Percentiles rank a stretch among this genome's conserved stretches.
phyloP scores from a whole-genome alignment of 23 tunicate species.

The Phallusia fumigata region DNA sequence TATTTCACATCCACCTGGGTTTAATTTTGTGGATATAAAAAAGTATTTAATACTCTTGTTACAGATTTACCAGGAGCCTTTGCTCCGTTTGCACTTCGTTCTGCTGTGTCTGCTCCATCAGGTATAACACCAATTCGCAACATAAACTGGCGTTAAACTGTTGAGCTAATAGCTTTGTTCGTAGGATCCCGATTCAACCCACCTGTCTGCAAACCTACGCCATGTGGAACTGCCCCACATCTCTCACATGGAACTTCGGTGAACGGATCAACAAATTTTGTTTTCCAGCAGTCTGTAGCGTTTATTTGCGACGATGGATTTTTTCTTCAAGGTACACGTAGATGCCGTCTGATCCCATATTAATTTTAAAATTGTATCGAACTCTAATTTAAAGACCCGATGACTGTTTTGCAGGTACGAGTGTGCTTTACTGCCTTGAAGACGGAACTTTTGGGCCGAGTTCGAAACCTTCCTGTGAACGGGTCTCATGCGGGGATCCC shows the following conservation, averaged over 20 bases:
- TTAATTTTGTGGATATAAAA: too few relatives aligned
- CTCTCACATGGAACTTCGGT: constrained; percentile 39
- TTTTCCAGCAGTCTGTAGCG: constrained; percentile 37
- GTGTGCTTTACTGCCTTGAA: constrained; percentile 27
- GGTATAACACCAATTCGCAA: neutral
- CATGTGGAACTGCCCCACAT: constrained; percentile 53
- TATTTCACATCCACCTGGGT: neutral
- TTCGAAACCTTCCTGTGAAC: constrained; percentile 39
- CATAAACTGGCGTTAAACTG: neutral
- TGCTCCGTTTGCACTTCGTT: neutral
- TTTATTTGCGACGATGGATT: constrained; percentile 81
- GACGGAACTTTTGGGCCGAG: constrained; percentile 46
- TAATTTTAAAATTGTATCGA: neutral
- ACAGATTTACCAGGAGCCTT: neutral
- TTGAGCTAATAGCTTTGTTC: neutral
- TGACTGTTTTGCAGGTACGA: constrained; percentile 15
- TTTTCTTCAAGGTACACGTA: constrained; percentile 28
- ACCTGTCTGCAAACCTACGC: constrained; percentile 52
- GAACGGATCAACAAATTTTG: constrained; percentile 11
- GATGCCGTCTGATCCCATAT: neutral
- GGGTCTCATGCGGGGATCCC: constrained; percentile 64
- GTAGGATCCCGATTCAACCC: too few relatives aligned
- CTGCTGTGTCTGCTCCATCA: neutral
- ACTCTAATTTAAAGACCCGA: neutral
- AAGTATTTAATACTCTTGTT: neutral